A percentile compares a stretch with the other conserved stretches of the same genome.
phyloP scores from a whole-genome alignment of 2,888 invertebrate genomes.

The Parnassius mnemosyne region DNA sequence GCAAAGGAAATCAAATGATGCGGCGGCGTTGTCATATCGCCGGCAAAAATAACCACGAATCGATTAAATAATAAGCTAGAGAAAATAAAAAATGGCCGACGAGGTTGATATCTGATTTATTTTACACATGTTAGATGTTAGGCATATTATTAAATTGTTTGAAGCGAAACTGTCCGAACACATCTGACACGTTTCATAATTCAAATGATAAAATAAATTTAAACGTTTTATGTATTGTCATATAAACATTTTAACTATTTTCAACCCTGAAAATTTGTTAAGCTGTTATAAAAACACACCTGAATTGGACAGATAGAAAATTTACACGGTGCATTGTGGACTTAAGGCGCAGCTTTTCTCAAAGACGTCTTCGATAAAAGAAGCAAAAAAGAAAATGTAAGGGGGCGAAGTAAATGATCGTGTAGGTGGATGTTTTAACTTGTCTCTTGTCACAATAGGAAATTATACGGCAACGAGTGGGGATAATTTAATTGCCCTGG shows the following conservation, averaged over 20 bases:
- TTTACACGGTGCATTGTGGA: too few species aligned
- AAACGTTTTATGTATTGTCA: too few species aligned
- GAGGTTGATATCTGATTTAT: not conserved
- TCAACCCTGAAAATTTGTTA: too few species aligned
- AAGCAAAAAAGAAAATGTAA: not conserved
- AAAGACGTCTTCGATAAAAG: not conserved
- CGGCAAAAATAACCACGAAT: slow-evolving; percentile 1
- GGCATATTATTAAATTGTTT: not conserved
- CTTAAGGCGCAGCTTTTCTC: too few species aligned
- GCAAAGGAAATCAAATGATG: slow-evolving; percentile 8
- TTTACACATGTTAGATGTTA: not conserved
- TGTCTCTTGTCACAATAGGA: slow-evolving; percentile 3
- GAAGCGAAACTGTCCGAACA: not conserved
- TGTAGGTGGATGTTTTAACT: not conserved
- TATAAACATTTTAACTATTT: too few species aligned
- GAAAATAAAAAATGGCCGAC: not conserved
- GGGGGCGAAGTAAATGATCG: slow-evolving; percentile 2
- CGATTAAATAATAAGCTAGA: not conserved
- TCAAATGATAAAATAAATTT: too few species aligned
- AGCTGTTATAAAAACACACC: too few species aligned
- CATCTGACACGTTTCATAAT: not conserved
- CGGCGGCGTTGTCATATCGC: not conserved
- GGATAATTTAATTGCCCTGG: not conserved
- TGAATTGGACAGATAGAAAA: too few species aligned
- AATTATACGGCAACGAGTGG: not conserved